Conservation (phyloP, 2,113 vertebrate species). For the Psephotus haematonotus region DNA sequence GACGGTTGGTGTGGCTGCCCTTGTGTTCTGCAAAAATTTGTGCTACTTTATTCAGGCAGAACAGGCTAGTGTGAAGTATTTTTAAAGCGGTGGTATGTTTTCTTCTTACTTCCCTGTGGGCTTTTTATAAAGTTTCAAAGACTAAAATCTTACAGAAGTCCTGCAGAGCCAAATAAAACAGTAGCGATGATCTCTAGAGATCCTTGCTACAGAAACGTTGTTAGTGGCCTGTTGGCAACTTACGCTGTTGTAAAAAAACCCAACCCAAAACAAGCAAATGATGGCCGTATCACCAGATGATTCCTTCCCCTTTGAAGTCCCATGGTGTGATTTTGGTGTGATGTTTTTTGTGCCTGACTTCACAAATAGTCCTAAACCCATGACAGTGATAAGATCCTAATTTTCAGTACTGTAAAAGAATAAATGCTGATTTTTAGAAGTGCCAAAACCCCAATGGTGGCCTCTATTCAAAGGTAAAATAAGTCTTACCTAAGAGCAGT, state of each 20-base stretch:
- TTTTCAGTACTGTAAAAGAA: background rate
- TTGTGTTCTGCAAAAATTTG: background rate
- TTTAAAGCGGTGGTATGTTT: background rate
- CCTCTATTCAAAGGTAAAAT: background rate
- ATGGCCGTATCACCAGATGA: too few species aligned
- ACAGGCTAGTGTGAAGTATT: background rate
- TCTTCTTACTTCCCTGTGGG: too few species aligned
- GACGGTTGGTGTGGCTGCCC: background rate
- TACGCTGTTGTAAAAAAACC: background rate
- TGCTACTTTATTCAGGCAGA: background rate
- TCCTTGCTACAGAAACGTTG: background rate
- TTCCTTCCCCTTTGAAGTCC: background rate
- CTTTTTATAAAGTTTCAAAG: background rate
- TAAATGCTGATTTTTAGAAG: background rate
- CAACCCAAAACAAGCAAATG: background rate
- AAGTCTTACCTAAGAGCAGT: background rate
- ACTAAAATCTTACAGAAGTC: background rate
- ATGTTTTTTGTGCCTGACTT: background rate
- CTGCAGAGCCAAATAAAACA: background rate
- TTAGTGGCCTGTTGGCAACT: background rate
- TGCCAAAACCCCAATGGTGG: background rate
- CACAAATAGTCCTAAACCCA: background rate
- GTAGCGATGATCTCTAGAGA: background rate
- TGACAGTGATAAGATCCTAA: rapidly evolving
- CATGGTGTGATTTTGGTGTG: background rate